Conservation (phyloP, 2,113 vertebrate species). For the Trochalopteron elliotii region DNA sequence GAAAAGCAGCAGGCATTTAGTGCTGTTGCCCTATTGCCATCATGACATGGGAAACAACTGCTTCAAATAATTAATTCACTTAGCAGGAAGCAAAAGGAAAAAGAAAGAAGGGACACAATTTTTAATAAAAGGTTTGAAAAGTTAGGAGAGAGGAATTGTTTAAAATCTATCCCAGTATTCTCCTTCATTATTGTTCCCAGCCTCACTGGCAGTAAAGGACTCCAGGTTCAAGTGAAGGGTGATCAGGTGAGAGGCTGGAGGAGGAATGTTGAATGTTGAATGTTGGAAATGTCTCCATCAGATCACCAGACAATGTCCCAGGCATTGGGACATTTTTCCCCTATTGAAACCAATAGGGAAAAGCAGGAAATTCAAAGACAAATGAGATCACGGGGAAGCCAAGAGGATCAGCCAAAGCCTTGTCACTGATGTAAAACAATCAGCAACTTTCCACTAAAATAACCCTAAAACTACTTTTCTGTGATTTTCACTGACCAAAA, state of each 20-base stretch:
- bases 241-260: fast-evolving
- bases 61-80: neutral
- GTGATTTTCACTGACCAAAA: neutral
- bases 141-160: neutral
- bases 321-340: neutral
- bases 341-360: neutral
- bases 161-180: neutral
- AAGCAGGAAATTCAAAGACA: neutral
- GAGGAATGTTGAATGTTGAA: neutral
- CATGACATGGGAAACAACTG: neutral
- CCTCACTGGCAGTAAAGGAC: neutral
- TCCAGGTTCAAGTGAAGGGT: neutral
- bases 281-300: neutral
- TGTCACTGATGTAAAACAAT: neutral
- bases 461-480: neutral
- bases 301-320: neutral
- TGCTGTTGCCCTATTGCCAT: neutral
- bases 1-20: neutral
- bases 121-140: neutral
- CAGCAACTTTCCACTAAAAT: neutral
- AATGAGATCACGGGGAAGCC: neutral
- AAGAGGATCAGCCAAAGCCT: neutral
- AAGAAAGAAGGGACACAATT: neutral
- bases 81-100: neutral
- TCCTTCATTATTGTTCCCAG: neutral